Evolutionary conservation across 1,140 invertebrate genomes (phyloP), one percentile per base, ranked within the genome.

Genomic region (Zaprionus tsacasi): DNA sequence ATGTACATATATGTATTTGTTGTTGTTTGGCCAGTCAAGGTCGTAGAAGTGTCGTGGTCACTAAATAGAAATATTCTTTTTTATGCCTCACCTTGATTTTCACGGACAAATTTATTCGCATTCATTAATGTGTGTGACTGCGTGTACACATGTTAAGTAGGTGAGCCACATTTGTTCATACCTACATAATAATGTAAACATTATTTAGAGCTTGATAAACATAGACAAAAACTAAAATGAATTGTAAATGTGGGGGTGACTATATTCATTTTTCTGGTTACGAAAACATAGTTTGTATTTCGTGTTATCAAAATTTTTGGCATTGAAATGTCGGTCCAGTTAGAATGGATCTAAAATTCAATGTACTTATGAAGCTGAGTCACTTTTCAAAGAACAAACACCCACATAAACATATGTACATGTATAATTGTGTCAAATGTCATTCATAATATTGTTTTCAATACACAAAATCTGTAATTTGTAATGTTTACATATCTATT

Each of bases 31-130:
- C 81, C 78, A 89, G 81, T 79, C 81, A 89, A 89, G 86, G 85
- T 78, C 86, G 66, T 36, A 11, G n/a, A 55, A 67, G 70, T 71
- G 67, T 70, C 73, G 69, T 70, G 68, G 67, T 67, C 61, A 52
- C 55, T 70, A 69, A 70, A 61, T 60, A 73, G 63, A 76, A 79
- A 57, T 60, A 52, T 77, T 81, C 69, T 76, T 82, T 87, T 77
- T 85, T 82, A 83, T 78, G 78, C 68, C 70, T 88, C 75, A 81
- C 85, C 85, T 88, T 88, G 85, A 88, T 81, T 70, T 82, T 69
- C 80, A 61, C 66, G 78, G 52, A 76, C 80, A 69, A 54, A 56
- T 54, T 61, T 60, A 65, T 78, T 58, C 54, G 38, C 38, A 43
- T 38, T 36, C 27, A 58, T 21, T 17, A 38, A 27, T 56, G 27